Evolutionary conservation across 1,140 invertebrate species (phyloP), one percentile per base, ranked within the genome.

Genomic region (Diploscapter pachys): DNA sequence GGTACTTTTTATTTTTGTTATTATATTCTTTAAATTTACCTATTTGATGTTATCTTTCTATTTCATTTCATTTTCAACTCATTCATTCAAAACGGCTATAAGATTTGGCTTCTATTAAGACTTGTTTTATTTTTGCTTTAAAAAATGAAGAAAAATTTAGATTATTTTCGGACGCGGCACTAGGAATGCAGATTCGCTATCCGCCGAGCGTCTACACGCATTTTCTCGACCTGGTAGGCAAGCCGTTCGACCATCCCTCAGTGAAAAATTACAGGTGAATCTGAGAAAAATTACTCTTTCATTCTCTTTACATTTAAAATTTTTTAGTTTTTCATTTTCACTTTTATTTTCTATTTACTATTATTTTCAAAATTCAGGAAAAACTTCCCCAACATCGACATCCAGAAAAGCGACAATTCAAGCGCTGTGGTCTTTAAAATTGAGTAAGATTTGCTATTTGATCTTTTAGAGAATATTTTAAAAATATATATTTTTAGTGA

Each of bases 81-180:
- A 31, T 31, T 31, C 31, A 31, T 31, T 31, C 31, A 31, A 31
- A 31, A 31, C 31, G 31, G 31, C 31, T 31, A 31, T 31, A 51
- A 48, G 56, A 11, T n/a, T 8, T 9, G 5, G 48, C 9, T 68
- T 65, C 57, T 59, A 59, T 95, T 78, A 89, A 31, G 31, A 31
- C 31, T 31, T 31, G 31, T 31, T 31, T 31, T 31, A 31, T 31
- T 31, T 31, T 31, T 31, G 31, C 31, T 31, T 31, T 31, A 31
- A 31, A 31, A 31, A 31, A 31, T 31, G 31, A 93, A 73, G 91
- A 96, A 87, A 93, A 91, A 5, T 92, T 95, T 78, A 89, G 96
- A 76, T 91, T 91, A 4, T 96, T 98, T 87, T 94, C 95, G 5
- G 95, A 98, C 88, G 93, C 95, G 86, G 96, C 96, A 6, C 66